These are phyloP conservation scores for Poecilobothrus nobilitatus DNA, from an alignment of 2,888 invertebrate genomes.

Conservation along the genomic window DNA sequence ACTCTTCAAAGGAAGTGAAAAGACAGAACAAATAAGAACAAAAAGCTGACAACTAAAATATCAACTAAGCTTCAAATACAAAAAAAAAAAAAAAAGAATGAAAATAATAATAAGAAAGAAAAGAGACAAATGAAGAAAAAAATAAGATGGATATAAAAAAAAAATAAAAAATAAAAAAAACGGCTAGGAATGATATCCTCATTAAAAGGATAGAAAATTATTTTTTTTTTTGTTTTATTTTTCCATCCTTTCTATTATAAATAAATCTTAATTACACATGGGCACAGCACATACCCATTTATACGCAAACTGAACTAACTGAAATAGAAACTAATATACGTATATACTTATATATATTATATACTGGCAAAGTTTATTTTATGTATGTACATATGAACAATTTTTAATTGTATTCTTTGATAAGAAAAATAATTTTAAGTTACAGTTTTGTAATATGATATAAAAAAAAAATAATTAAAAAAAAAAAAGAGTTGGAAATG, in stretches of 20 bases:
- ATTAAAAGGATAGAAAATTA: conserved; percentile 3
- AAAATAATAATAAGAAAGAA: neutral
- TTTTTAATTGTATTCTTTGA: no score
- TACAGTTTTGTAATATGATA: no score
- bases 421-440: no score
- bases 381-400: neutral
- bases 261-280: conserved; percentile 23
- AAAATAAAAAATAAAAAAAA: neutral
- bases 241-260: conserved; percentile 12
- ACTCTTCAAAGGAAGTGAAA: neutral
- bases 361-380: neutral
- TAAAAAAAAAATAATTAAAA: neutral
- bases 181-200: neutral
- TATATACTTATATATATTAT: no score
- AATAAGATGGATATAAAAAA: no score
- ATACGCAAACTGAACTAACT: neutral
- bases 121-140: no score
- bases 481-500: neutral
- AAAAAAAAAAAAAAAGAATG: no score
- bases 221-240: neutral
- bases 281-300: conserved; percentile 8
- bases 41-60: neutral
- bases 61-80: neutral
- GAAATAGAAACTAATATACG: neutral
- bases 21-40: neutral